Percentiles rank a stretch among this genome's conserved stretches.
phyloP scores from a whole-genome alignment of 2,888 invertebrate genomes.

The Ichneumoninae sp. region DNA sequence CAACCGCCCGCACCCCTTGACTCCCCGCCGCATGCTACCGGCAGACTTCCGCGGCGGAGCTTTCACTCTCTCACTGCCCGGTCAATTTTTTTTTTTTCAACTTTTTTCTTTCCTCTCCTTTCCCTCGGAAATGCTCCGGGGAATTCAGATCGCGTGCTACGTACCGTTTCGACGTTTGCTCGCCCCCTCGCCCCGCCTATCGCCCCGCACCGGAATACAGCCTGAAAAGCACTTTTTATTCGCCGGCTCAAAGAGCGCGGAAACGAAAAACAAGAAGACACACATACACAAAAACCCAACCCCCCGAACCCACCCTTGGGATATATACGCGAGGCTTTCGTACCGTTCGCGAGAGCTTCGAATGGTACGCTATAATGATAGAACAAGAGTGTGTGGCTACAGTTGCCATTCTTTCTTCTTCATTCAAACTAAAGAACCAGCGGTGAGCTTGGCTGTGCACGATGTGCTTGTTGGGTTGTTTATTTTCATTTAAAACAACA shows the following conservation, averaged over 20 bases:
- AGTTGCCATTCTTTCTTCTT: constrained; percentile 36
- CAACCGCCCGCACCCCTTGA: neutral
- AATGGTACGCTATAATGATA: constrained; percentile 52
- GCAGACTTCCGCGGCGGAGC: neutral
- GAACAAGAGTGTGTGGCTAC: constrained; percentile 49
- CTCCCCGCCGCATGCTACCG: constrained; percentile 36
- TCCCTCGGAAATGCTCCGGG: constrained; percentile 65
- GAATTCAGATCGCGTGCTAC: constrained; percentile 70
- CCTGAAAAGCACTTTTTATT: constrained; percentile 66
- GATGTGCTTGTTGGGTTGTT: constrained; percentile 34
- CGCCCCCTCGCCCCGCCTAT: constrained; percentile 48
- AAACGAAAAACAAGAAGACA: constrained; percentile 57
- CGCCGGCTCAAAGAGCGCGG: constrained; percentile 64
- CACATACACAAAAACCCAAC: constrained; percentile 29
- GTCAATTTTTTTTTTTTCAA: constrained; percentile 42
- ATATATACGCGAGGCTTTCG: constrained; percentile 37
- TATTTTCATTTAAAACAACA: neutral
- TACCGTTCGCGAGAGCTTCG: constrained; percentile 47
- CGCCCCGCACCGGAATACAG: constrained; percentile 51
- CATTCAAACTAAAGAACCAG: constrained; percentile 32
- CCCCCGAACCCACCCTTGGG: neutral
- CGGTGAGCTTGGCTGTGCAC: constrained; percentile 9
- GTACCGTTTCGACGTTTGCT: constrained; percentile 68
- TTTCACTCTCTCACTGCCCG: constrained; percentile 50
- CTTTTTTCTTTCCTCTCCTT: constrained; percentile 20